Percentiles rank a stretch among this genome's conserved stretches.
These are phyloP conservation scores for Ornithoptera priamus DNA, from an alignment of 2,888 invertebrate genomes.

Conservation along the genomic window DNA sequence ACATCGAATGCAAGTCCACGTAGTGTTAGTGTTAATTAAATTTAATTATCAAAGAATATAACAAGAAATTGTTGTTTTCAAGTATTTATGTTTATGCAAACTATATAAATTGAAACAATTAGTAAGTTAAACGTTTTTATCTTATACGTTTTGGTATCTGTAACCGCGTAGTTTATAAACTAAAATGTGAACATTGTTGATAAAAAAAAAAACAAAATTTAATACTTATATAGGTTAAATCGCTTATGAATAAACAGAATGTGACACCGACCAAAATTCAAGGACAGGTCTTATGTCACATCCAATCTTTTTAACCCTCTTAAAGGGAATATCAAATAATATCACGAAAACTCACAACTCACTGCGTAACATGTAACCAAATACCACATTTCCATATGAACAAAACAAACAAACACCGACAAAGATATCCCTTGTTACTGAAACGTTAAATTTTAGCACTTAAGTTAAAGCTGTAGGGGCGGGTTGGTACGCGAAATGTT, in stretches of 20 bases:
- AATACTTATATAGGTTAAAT: background rate
- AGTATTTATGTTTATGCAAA: too few species aligned
- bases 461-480: conserved; percentile 32
- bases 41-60: too few species aligned
- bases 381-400: conserved; percentile 62
- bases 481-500: conserved; percentile 7
- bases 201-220: background rate
- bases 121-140: too few species aligned
- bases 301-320: conserved; percentile 3
- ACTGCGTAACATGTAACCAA: conserved; percentile 57
- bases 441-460: conserved; percentile 33
- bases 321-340: conserved; percentile 62
- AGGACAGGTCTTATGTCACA: conserved; percentile 22
- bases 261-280: conserved; percentile 6
- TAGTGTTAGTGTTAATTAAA: too few species aligned
- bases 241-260: background rate
- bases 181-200: background rate
- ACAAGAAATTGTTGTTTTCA: too few species aligned
- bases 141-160: too few species aligned
- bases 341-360: conserved; percentile 52
- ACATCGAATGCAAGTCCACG: too few species aligned
- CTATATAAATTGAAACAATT: too few species aligned
- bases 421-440: conserved; percentile 29
- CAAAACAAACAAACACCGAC: conserved; percentile 49
- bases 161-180: background rate